Evolutionary conservation across 2,797 vertebrate species (phyloP), one percentile per base, ranked within the genome.

Genomic region (Poecilia picta): DNA sequence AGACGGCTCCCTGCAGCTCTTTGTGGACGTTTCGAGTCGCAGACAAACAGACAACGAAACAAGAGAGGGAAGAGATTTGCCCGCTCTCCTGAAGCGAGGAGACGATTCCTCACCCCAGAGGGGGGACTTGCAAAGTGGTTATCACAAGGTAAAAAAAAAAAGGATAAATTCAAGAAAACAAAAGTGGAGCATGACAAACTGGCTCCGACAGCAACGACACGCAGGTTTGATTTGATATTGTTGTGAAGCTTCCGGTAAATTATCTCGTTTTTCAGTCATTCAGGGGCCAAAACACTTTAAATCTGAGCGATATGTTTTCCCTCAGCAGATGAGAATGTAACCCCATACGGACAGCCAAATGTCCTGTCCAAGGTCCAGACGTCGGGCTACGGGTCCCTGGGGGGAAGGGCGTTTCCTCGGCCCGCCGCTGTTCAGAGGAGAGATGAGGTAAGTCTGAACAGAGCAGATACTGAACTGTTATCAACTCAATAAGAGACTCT

Each of bases 361-460:
- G 92, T 96, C 86, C 89, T 95, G 76, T 91, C 96, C 74, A 91
- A 93, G 23, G 92, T 94, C 86, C 97, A 97, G 85, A 93, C 94
- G 80, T 91, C 96, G 1, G 95, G 94, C 81, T 96, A 95, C 72
- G 95, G 96, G 74, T 98, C 97, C 81, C 97, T 97, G 0, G 95
- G 95, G 0, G 96, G 96, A 90, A 96, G 96, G 79, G 90, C 89
- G 73, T 97, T 97, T 2, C 96, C 96, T 28, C 93, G 90, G 25
- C 94, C 96, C 39, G 97, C 97, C 62, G 85, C 91, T 0, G 89
- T 88, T 31, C 92, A 89, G 80, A 96, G 95, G 49, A 95, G 92
- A 72, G 92, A 95, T 2, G 93, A 97, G 88, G 96, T 97, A 86
- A 68, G 84, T 81, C 28, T 73, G 6, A 46, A 83, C 46, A 28